Conservation (phyloP, 2,113 vertebrate species). For the Lampris incognitus region DNA sequence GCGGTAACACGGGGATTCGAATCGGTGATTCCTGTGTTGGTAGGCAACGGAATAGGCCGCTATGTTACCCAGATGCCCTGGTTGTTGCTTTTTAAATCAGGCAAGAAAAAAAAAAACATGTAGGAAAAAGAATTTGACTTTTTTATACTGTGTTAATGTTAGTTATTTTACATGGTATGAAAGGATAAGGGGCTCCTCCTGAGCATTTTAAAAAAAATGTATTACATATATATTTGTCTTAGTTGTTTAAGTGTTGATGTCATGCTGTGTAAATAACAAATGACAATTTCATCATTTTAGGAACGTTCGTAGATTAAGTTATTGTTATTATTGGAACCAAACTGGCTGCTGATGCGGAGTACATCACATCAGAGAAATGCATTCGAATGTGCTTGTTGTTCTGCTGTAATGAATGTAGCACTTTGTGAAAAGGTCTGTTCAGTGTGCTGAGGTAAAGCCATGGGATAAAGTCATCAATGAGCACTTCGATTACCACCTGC, state of each 20-base stretch:
- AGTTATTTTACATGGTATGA: slow-evolving; percentile 49
- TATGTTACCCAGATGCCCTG: too few species aligned
- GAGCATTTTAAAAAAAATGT: slow-evolving; percentile 19
- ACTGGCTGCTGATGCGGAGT: slow-evolving; percentile 23
- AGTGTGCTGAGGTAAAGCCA: slow-evolving; percentile 7
- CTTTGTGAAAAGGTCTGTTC: slow-evolving; percentile 28
- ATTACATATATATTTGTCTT: slow-evolving; percentile 7
- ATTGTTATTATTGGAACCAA: slow-evolving; percentile 40
- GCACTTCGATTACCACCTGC: slow-evolving; percentile 16
- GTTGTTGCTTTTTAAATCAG: too few species aligned
- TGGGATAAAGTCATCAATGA: slow-evolving; percentile 7
- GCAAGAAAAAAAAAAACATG: neutral
- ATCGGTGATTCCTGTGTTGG: too few species aligned
- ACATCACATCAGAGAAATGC: slow-evolving; percentile 35
- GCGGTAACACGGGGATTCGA: too few species aligned
- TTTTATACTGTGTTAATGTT: slow-evolving; percentile 58
- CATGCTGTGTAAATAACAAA: slow-evolving; percentile 26
- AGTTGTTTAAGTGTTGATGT: slow-evolving; percentile 43
- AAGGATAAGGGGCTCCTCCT: neutral
- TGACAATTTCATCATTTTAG: slow-evolving; percentile 23
- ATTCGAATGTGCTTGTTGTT: slow-evolving; percentile 52
- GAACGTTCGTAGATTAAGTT: slow-evolving; percentile 32
- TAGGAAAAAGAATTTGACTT: slow-evolving; percentile 20
- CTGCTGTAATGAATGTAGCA: slow-evolving; percentile 53
- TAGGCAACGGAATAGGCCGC: too few species aligned